Evolutionary conservation across 2,113 vertebrate species (phyloP).

Genomic region (Anoura caudifer): DNA sequence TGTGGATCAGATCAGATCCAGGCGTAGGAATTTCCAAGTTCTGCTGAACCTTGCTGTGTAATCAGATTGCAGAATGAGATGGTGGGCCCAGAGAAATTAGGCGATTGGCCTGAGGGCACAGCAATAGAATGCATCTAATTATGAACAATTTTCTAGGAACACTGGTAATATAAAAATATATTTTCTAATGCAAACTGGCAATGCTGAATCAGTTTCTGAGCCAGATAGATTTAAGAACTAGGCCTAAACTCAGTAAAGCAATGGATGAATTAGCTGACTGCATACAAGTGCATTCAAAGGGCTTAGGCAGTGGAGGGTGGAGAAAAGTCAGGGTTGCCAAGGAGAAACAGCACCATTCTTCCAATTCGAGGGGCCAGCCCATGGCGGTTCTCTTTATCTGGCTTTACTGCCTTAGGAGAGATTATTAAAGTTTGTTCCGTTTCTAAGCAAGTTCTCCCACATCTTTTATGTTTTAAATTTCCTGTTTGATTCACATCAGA

Average conservation of each 20-base stretch:
- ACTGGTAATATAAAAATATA: neutral
- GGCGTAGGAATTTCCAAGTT: conserved; percentile 1
- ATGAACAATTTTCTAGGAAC: conserved; percentile 39
- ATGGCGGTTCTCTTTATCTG: too few species aligned
- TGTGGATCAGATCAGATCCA: neutral
- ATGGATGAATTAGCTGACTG: neutral
- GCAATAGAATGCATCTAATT: neutral
- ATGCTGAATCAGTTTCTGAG: neutral
- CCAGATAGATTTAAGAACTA: neutral
- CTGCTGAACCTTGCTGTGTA: neutral
- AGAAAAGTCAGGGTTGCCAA: neutral
- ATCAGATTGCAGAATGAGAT: neutral
- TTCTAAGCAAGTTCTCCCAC: neutral
- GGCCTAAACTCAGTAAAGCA: neutral
- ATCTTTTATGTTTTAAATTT: conserved; percentile 17
- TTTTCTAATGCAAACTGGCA: conserved; percentile 21
- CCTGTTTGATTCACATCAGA: neutral
- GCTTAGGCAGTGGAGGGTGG: neutral
- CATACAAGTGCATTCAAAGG: neutral
- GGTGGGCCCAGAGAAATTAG: neutral
- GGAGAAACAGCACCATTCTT: neutral
- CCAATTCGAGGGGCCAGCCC: neutral
- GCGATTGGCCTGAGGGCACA: neutral
- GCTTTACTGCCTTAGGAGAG: neutral
- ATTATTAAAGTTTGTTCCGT: neutral